Base-by-base conservation (phyloP, 2,113 vertebrate genomes). In the Labeo rohita region DNA sequence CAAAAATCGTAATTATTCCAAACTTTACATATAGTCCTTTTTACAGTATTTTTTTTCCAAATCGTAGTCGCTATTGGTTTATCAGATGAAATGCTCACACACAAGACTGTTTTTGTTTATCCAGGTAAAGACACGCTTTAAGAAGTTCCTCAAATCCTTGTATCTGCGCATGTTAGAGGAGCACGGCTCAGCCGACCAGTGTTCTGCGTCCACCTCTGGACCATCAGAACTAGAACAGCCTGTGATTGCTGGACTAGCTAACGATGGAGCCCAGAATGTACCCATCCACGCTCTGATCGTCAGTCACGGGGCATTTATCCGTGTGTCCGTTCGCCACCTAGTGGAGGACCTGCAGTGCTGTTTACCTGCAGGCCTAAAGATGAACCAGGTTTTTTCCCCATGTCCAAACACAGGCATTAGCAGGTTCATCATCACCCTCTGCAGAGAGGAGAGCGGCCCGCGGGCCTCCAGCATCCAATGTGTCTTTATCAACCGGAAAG, bases 221-320 rank as follows among this genome's bases (percentile, higher is more conserved):
- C 21, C 74, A 47, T 80, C 65, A 39, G n/a, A 43, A 45, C 18
- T 76, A 1, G 85, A 87, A 5, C 84, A 65, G 3, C 16, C 89
- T 3, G 66, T 34, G 2, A 70, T 85, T 7, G 91, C 91, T 47
- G 70, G 72, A 16, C 76, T 76, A 1, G 81, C 92, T 2, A 77
- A 84, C 0, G 93, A 92, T 1, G 88, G 91, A 0, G 78, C 91
- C 4, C 80, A 28, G 0, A 81, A 83, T 0, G 74, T 96, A 52
- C 86, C 86, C 2, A 93, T 95, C 87, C 97, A 95, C 83, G 89
- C 95, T 34, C 91, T 99, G 85, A 95, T 96, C 28, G 97, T 99
- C 90, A 98, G 97, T 91, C 98, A 99, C 0, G 97, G 98, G 0
- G 97, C 96, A 4, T 99, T 96, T 92, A 98, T 99, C 93, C 96